Evolutionary conservation across 1,140 invertebrate species (phyloP).

Genomic region (Tetramorium simillimum): DNA sequence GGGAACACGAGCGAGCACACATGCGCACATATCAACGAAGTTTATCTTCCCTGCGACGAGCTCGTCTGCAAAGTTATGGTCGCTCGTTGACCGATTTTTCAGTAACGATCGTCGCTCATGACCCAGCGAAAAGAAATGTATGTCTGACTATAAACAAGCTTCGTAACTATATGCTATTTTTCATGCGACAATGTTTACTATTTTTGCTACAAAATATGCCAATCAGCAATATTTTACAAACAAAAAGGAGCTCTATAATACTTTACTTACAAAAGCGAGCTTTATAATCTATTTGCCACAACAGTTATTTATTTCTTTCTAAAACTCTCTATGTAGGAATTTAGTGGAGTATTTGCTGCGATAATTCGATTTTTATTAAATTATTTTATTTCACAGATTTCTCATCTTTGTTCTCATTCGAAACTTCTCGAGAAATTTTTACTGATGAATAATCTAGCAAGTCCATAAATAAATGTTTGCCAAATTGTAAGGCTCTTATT

Average conservation of each 20-base stretch:
- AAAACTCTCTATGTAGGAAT: background rate
- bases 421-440: background rate
- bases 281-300: background rate
- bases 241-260: background rate
- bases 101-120: constrained; percentile 29
- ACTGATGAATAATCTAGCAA: background rate
- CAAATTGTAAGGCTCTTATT: constrained; percentile 15
- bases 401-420: background rate
- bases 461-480: background rate
- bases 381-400: background rate
- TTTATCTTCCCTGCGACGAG: constrained; percentile 36
- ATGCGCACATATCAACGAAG: background rate
- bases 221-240: background rate
- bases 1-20: background rate
- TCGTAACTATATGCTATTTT: constrained; percentile 26
- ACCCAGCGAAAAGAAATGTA: background rate
- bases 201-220: background rate
- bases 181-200: background rate
- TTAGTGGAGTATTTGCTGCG: background rate
- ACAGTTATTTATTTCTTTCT: background rate
- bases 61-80: constrained; percentile 43
- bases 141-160: constrained; percentile 24
- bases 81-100: constrained; percentile 57
- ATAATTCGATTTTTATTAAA: background rate
- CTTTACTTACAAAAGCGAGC: background rate